Percentiles rank a stretch among this genome's conserved stretches.
Evolutionary conservation across 2,888 invertebrate species (phyloP).

Genomic region (Emmelina monodactyla): DNA sequence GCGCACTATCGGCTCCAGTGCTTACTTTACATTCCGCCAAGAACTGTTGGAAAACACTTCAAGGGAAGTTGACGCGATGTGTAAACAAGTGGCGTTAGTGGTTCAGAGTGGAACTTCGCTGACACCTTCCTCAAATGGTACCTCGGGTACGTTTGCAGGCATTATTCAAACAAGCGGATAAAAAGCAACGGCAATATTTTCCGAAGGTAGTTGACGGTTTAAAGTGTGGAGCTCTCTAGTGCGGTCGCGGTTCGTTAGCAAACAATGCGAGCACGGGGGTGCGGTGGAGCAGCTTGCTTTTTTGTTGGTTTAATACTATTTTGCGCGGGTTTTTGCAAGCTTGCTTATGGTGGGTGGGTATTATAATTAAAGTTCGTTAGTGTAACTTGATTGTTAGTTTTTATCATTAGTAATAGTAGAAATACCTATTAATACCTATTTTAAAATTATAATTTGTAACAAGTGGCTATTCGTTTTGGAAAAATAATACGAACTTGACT

Average conservation of each 20-base stretch:
- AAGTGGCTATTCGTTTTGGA: too few species aligned
- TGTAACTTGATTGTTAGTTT: too few species aligned
- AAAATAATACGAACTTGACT: too few species aligned
- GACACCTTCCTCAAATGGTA: slow-evolving; percentile 59
- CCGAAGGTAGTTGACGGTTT: slow-evolving; percentile 59
- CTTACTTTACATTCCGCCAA: slow-evolving; percentile 57
- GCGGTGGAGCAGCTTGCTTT: slow-evolving; percentile 24
- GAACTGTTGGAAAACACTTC: slow-evolving; percentile 54
- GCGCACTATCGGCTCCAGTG: slow-evolving; percentile 40
- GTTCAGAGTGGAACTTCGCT: slow-evolving; percentile 51
- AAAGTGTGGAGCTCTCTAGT: slow-evolving; percentile 62
- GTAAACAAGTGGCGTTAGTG: slow-evolving; percentile 61
- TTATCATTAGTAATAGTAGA: too few species aligned
- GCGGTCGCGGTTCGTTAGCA: slow-evolving; percentile 58
- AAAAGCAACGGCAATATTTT: slow-evolving; percentile 64
- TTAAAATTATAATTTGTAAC: too few species aligned
- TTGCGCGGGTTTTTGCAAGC: background rate
- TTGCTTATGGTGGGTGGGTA: too few species aligned
- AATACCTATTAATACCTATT: too few species aligned
- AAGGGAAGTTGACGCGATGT: slow-evolving; percentile 51
- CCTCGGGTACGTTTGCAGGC: slow-evolving; percentile 57
- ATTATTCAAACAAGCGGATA: slow-evolving; percentile 66
- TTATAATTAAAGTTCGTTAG: too few species aligned
- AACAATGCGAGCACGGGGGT: slow-evolving; percentile 42
- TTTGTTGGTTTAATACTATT: background rate